Evolutionary conservation across 2,888 invertebrate species (phyloP).

Genomic region (Euzetes globulus): DNA sequence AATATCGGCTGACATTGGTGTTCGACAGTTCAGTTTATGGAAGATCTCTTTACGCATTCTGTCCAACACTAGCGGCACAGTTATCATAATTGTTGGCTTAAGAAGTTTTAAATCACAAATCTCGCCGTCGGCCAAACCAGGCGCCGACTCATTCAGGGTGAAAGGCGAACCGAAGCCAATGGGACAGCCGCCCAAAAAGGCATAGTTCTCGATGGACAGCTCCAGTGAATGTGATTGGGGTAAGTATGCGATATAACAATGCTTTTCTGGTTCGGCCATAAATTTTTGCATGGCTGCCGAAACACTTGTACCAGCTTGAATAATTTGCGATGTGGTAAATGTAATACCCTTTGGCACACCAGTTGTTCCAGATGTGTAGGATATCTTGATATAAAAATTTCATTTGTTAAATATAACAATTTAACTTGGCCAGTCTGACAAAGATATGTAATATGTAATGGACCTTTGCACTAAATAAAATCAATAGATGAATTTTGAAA

Average conservation of each 20-base stretch:
- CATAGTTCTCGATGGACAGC: constrained; percentile 63
- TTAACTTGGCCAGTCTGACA: too few species aligned
- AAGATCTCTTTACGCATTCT: constrained; percentile 93
- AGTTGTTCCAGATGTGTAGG: constrained; percentile 84
- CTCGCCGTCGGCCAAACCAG: constrained; percentile 89
- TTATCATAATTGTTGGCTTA: constrained; percentile 84
- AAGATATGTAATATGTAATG: too few species aligned
- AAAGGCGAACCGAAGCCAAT: constrained; percentile 51
- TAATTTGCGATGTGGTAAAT: constrained; percentile 40
- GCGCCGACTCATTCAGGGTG: constrained; percentile 57
- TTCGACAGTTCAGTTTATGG: constrained; percentile 66
- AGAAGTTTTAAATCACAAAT: constrained; percentile 86
- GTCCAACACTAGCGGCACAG: constrained; percentile 93
- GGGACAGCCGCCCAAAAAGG: constrained; percentile 44
- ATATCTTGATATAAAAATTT: constrained; percentile 46
- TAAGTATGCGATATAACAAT: constrained; percentile 62
- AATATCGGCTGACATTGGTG: constrained; percentile 11
- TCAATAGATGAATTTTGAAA: too few species aligned
- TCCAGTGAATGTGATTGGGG: constrained; percentile 96
- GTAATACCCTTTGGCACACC: constrained; percentile 46
- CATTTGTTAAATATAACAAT: too few species aligned
- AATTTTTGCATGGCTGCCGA: constrained; percentile 3
- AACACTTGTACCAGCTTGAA: constrained; percentile 33
- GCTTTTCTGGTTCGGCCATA: constrained; percentile 7
- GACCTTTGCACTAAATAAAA: too few species aligned